Percentiles rank a stretch among this genome's conserved stretches.
phyloP scores from a whole-genome alignment of 1,140 invertebrate genomes.

The Mercenaria mercenaria region DNA sequence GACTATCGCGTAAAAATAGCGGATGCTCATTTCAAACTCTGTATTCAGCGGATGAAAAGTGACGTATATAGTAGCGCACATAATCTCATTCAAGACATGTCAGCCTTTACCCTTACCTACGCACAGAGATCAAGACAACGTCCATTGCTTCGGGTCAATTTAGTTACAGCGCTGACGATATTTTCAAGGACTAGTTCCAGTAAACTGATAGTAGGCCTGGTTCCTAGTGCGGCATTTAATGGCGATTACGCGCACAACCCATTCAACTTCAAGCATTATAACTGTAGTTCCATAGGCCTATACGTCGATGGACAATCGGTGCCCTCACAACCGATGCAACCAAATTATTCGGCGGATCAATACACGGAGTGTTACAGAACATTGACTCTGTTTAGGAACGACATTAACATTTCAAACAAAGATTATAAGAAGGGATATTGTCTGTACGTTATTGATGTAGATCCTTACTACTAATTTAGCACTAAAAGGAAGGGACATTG shows the following conservation, averaged over 20 bases:
- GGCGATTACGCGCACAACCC: constrained; percentile 29
- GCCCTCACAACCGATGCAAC: background rate
- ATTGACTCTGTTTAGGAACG: background rate
- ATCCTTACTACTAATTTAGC: background rate
- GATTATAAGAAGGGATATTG: constrained; percentile 29
- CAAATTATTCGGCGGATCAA: background rate
- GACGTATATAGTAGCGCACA: constrained; percentile 49
- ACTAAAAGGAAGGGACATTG: background rate
- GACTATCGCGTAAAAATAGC: constrained; percentile 55
- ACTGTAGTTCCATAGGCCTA: background rate
- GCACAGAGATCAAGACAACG: constrained; percentile 47
- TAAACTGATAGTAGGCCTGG: constrained; percentile 51
- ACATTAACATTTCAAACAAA: background rate
- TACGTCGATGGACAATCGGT: constrained; percentile 42
- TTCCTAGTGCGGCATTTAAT: constrained; percentile 6
- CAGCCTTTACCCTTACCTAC: constrained; percentile 53
- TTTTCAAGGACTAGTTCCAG: constrained; percentile 57
- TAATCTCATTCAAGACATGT: constrained; percentile 12
- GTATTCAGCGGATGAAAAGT: constrained; percentile 19
- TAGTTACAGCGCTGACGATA: constrained; percentile 53
- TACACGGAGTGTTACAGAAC: constrained; percentile 11
- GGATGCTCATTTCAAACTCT: constrained; percentile 57
- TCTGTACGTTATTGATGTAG: background rate
- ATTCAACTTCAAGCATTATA: constrained; percentile 16
- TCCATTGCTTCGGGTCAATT: constrained; percentile 52